Conservation (phyloP, 1,140 invertebrate genomes). For the Dendrolimus punctatus region DNA sequence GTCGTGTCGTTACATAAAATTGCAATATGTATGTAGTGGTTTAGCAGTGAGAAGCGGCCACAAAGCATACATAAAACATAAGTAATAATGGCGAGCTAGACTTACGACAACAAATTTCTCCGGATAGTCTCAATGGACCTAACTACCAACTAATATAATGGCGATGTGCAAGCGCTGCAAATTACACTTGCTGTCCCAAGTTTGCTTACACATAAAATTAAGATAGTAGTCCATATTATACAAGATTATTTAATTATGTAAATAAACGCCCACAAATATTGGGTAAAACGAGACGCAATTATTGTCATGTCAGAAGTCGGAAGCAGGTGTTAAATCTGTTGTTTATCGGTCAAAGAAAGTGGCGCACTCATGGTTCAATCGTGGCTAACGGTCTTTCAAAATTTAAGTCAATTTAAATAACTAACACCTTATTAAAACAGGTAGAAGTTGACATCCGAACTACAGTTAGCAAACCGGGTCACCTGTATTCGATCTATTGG, state of each 20-base stretch:
- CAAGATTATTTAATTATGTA: too few species aligned
- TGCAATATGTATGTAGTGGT: conserved; percentile 14
- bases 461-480: conserved; percentile 65
- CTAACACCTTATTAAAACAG: conserved; percentile 53
- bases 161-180: too few species aligned
- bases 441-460: conserved; percentile 47
- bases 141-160: conserved; percentile 13
- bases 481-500: conserved; percentile 46
- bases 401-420: conserved; percentile 58
- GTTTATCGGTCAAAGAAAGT: conserved; percentile 46
- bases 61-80: conserved; percentile 52
- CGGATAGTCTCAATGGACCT: conserved; percentile 31
- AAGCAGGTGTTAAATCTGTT: conserved; percentile 18
- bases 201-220: too few species aligned
- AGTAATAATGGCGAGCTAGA: conserved; percentile 18
- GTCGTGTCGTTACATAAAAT: conserved; percentile 11
- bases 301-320: conserved; percentile 4
- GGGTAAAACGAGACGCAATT: conserved; percentile 17
- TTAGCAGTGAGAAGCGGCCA: conserved; percentile 14
- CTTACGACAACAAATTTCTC: conserved; percentile 44
- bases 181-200: too few species aligned
- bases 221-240: too few species aligned
- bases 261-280: not conserved
- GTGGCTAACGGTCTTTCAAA: conserved; percentile 24
- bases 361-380: conserved; percentile 17